These are phyloP conservation scores for Megalops atlanticus DNA, from an alignment of 2,113 vertebrate species.

Conservation along the genomic window DNA sequence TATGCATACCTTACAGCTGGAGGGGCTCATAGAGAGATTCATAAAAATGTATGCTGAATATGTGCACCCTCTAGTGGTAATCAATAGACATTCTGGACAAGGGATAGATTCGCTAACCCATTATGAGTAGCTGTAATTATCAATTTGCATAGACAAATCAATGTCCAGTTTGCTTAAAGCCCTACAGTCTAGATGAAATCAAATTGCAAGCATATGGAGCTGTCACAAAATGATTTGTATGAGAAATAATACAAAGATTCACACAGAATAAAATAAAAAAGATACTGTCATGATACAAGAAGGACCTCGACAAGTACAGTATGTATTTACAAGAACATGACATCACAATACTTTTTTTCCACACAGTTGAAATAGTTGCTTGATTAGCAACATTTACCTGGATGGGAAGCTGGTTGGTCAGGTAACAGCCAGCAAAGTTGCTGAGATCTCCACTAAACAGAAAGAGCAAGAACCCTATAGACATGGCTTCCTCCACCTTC, in stretches of 20 bases:
- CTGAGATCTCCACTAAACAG: slow-evolving; percentile 66
- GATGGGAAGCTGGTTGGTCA: slow-evolving; percentile 67
- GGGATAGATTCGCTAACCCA: too few species aligned
- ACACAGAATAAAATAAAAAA: not conserved
- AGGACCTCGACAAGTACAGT: not conserved
- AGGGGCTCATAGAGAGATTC: too few species aligned
- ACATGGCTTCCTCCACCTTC: slow-evolving; percentile 67
- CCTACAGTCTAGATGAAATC: not conserved
- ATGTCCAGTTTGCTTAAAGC: not conserved
- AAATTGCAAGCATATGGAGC: not conserved
- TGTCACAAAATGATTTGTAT: not conserved
- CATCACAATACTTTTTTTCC: not conserved
- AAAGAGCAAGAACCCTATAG: slow-evolving; percentile 69
- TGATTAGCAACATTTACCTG: slow-evolving; percentile 62
- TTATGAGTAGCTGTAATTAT: too few species aligned
- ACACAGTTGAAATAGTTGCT: too few species aligned
- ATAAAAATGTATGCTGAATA: too few species aligned
- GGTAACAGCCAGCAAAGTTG: slow-evolving; percentile 66
- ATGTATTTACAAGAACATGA: not conserved
- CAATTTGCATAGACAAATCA: not conserved
- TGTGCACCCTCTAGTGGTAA: not conserved
- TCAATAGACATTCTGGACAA: too few species aligned
- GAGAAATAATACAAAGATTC: not conserved
- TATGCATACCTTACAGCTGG: too few species aligned
- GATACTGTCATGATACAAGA: not conserved